Percentiles rank a stretch among this genome's conserved stretches.
phyloP scores from a whole-genome alignment of 2,797 vertebrate genomes.

The Neosilurus mollespiculum region DNA sequence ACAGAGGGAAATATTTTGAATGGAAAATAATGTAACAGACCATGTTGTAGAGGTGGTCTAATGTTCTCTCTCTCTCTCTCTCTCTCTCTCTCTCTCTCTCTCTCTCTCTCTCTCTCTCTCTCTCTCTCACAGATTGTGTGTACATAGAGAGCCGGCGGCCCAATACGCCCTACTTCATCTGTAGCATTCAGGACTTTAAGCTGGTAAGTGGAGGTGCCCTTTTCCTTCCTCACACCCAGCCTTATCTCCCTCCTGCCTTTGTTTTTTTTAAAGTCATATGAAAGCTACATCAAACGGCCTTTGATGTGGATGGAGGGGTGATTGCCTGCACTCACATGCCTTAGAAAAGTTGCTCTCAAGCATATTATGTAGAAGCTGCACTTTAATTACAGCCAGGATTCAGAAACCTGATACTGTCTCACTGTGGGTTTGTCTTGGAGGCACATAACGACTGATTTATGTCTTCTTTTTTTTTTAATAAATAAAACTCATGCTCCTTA shows the following conservation, averaged over 20 bases:
- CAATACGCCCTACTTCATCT: constrained; percentile 99
- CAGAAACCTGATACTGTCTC: constrained; percentile 15
- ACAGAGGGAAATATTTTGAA: constrained; percentile 68
- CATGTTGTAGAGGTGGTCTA: constrained; percentile 58
- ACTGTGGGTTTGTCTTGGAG: constrained; percentile 1
- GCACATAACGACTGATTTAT: constrained; percentile 4
- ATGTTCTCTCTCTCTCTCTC: constrained; percentile 39
- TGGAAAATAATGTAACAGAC: constrained; percentile 60
- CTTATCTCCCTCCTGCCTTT: constrained; percentile 44
- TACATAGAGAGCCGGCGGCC: constrained; percentile 97
- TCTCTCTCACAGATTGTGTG: constrained; percentile 89
- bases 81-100: constrained; percentile 16
- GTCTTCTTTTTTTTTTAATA: background rate
- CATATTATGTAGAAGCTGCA: constrained; percentile 7
- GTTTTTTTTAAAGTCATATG: constrained; percentile 44
- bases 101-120: background rate
- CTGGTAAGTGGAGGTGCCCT: constrained; percentile 84
- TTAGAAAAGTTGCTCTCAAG: constrained; percentile 33
- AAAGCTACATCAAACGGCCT: constrained; percentile 53
- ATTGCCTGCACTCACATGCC: constrained; percentile 43
- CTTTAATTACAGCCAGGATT: constrained; percentile 21
- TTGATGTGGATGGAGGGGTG: constrained; percentile 48
- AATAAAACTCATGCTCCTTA: background rate
- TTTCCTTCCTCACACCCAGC: constrained; percentile 39
- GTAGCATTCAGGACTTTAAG: constrained; percentile 99